Evolutionary conservation across 2,113 vertebrate species (phyloP).

Genomic region (Channa argus): DNA sequence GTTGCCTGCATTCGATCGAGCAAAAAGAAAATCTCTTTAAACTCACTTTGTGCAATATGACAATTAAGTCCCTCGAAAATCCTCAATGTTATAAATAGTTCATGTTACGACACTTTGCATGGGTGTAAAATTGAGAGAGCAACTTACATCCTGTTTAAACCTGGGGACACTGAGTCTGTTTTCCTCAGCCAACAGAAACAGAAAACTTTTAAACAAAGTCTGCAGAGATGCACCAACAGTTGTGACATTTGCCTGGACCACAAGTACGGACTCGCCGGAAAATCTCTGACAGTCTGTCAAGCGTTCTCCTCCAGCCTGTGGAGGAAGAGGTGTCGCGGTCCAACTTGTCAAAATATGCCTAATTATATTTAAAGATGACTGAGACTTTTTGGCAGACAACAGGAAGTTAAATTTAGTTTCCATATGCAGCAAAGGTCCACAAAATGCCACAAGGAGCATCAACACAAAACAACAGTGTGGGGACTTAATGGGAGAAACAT

Average conservation of each 20-base stretch:
- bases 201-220: background rate
- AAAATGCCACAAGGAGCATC: background rate
- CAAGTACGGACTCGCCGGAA: background rate
- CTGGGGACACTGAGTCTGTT: background rate
- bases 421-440: background rate
- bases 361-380: conserved; percentile 16
- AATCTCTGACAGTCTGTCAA: conserved; percentile 22
- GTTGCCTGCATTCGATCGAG: too few species aligned
- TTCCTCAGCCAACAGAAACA: background rate
- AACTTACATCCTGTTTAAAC: background rate
- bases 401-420: background rate
- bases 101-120: too few species aligned
- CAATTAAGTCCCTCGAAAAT: too few species aligned
- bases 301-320: background rate
- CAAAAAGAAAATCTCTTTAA: too few species aligned
- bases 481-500: background rate
- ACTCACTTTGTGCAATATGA: too few species aligned
- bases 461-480: background rate
- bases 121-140: too few species aligned
- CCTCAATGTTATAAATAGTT: too few species aligned
- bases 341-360: conserved; percentile 20
- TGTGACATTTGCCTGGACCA: background rate
- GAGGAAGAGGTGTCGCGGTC: background rate
- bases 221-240: background rate
- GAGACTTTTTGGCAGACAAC: conserved; percentile 8